Conservation (phyloP, 1,140 invertebrate species). For the Acromyrmex charruanus region DNA sequence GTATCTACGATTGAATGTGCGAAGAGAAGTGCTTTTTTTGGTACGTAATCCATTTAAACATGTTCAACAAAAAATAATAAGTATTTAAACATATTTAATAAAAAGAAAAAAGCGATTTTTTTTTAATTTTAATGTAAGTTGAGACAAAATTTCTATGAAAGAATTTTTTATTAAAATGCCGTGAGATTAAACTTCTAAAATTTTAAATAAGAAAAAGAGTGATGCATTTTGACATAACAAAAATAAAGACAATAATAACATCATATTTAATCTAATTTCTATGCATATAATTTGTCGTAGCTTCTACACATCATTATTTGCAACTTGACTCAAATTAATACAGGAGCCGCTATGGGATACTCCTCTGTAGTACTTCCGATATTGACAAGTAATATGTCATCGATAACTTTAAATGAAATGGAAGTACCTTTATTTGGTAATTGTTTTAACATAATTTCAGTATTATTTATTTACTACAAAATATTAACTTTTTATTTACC, state of each 20-base stretch:
- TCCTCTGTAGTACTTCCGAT: constrained; percentile 78
- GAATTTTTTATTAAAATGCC: not conserved
- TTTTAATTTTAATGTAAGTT: not conserved
- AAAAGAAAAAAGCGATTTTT: too few relatives aligned
- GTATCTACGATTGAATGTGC: not conserved
- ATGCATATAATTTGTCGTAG: not conserved
- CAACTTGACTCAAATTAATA: constrained; percentile 36
- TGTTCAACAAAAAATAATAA: not conserved
- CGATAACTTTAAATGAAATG: constrained; percentile 12
- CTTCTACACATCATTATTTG: not conserved
- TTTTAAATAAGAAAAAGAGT: not conserved
- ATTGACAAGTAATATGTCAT: constrained; percentile 56
- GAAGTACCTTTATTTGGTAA: not conserved
- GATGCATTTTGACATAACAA: not conserved
- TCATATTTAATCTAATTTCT: not conserved
- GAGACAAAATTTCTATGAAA: not conserved
- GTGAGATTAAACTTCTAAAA: not conserved
- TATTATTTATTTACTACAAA: not conserved
- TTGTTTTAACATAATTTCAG: not conserved
- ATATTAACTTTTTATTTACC: too few relatives aligned
- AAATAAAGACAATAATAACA: not conserved
- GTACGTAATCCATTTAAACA: not conserved
- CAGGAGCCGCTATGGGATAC: constrained; percentile 81
- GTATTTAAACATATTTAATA: not conserved
- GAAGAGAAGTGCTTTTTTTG: not conserved